Evolutionary conservation across 2,113 vertebrate species (phyloP), one percentile per base, ranked within the genome.

Genomic region (Gambusia holbrooki): DNA sequence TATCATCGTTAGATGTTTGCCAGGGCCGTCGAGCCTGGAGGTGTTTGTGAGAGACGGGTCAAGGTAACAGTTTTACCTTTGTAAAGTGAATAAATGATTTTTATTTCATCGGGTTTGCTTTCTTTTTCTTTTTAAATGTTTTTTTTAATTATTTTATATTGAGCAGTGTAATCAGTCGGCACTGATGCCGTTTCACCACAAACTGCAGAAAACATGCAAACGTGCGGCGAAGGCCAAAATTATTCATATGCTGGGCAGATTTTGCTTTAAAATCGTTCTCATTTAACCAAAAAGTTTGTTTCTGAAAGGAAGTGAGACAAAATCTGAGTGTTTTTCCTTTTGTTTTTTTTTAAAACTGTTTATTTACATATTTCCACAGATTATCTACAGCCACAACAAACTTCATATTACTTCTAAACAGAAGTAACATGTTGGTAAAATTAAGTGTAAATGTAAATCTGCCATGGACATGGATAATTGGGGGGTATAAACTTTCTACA

Each of bases 81-180:
- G 92, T 96, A 96, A 96, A 93, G 95, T 96, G 92, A 96, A 96
- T 96, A 95, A 97, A 96, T 95, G 93, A 87, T 94, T 96, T 96
- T 95, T 89, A 93, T 95, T 94, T 94, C 93, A 94, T 90, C 85
- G 85, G 82, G 80, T 2, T 76, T 70, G 88, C 88, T 88, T 87
- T 73, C 62, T 29, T 80, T 62, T 48, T 40, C 62, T 48, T 83
- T 29, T 0, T 66, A 66, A 15, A 42, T 4, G 14, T 62, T 72
- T 30, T 80, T 62, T 48, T 35, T 62, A 60, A 60, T 83, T 68
- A 60, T 72, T 29, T 22, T 25, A n/a, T 62, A 2, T 27, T 6
- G 5, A 27, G n/a, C 40, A 27, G 60, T 74, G 64, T 7, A 48
- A 77, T 22, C 12, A 15, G 62, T 3, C 33, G 48, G 35, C 19